Conservation (phyloP, 2,888 invertebrate species). For the Xylota segnis region DNA sequence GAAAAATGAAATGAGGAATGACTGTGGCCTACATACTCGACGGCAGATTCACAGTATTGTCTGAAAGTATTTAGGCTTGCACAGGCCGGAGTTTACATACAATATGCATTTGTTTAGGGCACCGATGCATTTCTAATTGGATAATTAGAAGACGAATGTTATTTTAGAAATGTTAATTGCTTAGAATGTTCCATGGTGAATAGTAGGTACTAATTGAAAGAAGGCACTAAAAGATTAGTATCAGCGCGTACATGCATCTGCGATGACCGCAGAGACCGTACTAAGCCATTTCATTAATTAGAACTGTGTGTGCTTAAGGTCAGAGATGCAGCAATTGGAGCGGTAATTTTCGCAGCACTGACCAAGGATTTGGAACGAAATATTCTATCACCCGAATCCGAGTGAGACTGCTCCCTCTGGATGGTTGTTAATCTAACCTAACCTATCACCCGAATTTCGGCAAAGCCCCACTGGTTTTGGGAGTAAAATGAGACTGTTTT, state of each 20-base stretch:
- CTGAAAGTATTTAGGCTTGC: neutral
- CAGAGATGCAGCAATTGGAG: neutral
- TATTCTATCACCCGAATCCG: too few relatives aligned
- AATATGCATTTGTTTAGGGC: neutral
- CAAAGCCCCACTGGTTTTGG: too few relatives aligned
- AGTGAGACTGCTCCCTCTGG: too few relatives aligned
- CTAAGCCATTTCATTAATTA: neutral
- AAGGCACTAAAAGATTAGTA: neutral
- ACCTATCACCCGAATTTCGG: too few relatives aligned
- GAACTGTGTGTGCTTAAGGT: neutral
- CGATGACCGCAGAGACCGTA: neutral
- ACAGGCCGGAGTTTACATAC: neutral
- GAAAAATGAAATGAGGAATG: neutral
- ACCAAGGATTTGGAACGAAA: too few relatives aligned
- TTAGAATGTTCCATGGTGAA: neutral
- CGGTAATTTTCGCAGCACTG: too few relatives aligned
- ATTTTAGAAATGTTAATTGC: neutral
- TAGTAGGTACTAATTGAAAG: neutral
- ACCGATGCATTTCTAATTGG: constrained; percentile 6
- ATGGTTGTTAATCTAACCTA: too few relatives aligned
- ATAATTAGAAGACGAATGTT: neutral
- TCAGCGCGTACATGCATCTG: neutral
- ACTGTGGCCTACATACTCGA: constrained; percentile 21
- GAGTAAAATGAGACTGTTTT: too few relatives aligned
- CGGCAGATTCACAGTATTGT: constrained; percentile 25